Evolutionary conservation across 2,888 invertebrate genomes (phyloP), one percentile per base, ranked within the genome.

Genomic region (Tyria jacobaeae): DNA sequence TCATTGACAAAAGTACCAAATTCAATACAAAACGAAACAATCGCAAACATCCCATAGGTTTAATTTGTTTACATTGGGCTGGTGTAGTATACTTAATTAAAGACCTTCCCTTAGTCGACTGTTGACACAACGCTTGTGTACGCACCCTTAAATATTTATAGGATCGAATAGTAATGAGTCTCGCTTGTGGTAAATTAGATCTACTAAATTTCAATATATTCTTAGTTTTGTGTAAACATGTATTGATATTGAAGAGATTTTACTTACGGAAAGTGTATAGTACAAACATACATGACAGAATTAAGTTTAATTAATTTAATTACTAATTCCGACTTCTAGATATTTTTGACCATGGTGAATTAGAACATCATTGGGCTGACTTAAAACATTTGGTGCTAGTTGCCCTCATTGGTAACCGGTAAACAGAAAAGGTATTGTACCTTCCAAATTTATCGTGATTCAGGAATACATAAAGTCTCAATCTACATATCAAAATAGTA

Each of bases 111-210:
- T 39, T 52, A 41, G 51, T 59, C 41, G 54, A 12, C 4, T 41
- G 53, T 39, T 39, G 51, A 41, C 41, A 55, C 60, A 60, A 55
- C 50, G 52, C 35, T 47, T 57, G 41, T 68, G 64, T 48, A 48
- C 27, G 15, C n/a, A 50, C 55, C 68, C 60, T 65, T 64, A 66
- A 64, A 64, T 70, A 61, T 73, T 73, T 64, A 70, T 58, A 31
- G 51, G 44, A 61, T 60, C 52, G 48, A 69, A 60, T 64, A 64
- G 52, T 53, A 58, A 62, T 60, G 52, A 55, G 31, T n/a, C 9
- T 6, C 12, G 12, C 17, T 27, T 34, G 24, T 48, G 34, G 14
- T 56, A 25, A 48, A 56, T 34, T 24, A 56, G 31, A 47, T 35
- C 12, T 44, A 21, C 1, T 9, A 17, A 10, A 10, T 44, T 21